Conservation (phyloP, 1,140 invertebrate genomes). For the Andricus grossulariae region DNA sequence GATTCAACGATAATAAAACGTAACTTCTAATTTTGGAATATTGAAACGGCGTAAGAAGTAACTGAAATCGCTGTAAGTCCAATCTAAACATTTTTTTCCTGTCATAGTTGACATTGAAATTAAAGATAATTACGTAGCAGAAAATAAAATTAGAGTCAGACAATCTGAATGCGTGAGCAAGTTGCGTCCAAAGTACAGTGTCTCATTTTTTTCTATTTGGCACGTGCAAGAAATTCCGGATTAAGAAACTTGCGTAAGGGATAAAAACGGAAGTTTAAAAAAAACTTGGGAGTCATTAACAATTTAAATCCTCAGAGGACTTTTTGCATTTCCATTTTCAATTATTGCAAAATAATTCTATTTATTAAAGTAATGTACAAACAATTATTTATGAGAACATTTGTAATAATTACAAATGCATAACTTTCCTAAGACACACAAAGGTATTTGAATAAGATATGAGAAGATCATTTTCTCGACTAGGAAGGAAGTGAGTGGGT, state of each 20-base stretch:
- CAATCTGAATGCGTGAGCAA: background rate
- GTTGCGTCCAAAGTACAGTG: background rate
- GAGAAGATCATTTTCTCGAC: no score
- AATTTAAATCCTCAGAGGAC: no score
- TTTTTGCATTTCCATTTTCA: no score
- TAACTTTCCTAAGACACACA: no score
- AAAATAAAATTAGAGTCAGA: conserved; percentile 13
- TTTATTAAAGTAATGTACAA: no score
- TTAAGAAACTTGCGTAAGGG: background rate
- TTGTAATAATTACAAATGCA: no score
- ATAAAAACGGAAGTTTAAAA: background rate
- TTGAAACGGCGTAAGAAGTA: conserved; percentile 1
- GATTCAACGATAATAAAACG: conserved; percentile 14
- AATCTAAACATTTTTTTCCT: background rate
- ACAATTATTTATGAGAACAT: no score
- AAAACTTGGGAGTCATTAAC: no score
- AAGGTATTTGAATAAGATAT: no score
- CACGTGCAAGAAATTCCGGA: background rate
- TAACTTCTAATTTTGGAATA: background rate
- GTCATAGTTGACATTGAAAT: conserved; percentile 20
- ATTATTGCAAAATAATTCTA: no score
- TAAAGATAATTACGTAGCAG: conserved; percentile 11
- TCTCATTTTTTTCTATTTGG: background rate
- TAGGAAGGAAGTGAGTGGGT: no score
- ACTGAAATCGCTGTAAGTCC: background rate